Base-by-base conservation (phyloP, 1,140 invertebrate genomes). In the Bombus consobrinus region DNA sequence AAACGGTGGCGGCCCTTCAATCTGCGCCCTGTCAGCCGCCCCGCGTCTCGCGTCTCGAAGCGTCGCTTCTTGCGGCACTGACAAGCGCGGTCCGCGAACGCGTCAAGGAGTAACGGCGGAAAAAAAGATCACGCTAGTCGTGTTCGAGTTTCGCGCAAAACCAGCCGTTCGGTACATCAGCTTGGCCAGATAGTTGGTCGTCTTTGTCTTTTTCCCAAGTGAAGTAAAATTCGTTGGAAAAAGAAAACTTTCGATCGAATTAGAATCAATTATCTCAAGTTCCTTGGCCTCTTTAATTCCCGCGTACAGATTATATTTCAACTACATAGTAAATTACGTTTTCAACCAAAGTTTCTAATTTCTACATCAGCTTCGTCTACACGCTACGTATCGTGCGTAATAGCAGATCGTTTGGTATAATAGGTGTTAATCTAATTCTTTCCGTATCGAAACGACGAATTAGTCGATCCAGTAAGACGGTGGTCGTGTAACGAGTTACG, bases 61-160 rank as follows among this genome's bases (percentile, higher is more conserved):
- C 39, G 37, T 6, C 81, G 80, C 59, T 32, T 62, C 41, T 53
- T 43, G 81, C 66, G 53, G n/a, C 39, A 41, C 57, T 37, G 57
- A 75, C 57, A 8, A 37, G 28, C 69, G 39, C 28, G 47, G 22
- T 34, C 25, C 62, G 28, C 32, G 57, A 8, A 32, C 53, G 34
- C 22, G n/a, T 25, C 37, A 18, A 32, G 53, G 32, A 66, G 68
- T 2, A 5, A 28, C 41, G 83, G 69, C 25, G 28, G 75, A 77
- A 8, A 8, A 8, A 22, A 81, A 77, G 92, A 92, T 94, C 93
- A 92, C 91, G 91, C 93, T 91, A 92, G 90, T 93, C 93, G 92
- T 94, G 93, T 92, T 89, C 80, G 74, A 88, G 87, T 90, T 92
- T 85, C 90, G 90, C 89, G 87, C 83, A 81, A 88, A 66, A 83